Conservation (phyloP, 37 sponge, comb jelly and placozoan genomes). For the Corticium candelabrum region DNA sequence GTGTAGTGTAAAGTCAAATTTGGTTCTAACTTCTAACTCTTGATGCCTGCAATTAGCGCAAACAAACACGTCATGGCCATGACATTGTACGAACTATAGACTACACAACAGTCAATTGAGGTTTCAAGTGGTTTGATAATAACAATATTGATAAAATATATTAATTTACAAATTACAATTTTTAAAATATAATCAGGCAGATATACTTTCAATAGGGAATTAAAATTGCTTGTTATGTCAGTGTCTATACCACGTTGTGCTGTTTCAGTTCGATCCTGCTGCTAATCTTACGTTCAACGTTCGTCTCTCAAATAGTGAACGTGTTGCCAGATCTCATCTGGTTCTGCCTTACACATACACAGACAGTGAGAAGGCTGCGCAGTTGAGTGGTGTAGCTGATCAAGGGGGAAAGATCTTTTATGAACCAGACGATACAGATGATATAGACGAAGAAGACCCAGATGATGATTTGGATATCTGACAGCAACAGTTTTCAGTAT, state of each 20-base stretch:
- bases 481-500: too few relatives aligned
- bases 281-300: slow-evolving; percentile 74
- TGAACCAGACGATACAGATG: slow-evolving; percentile 64
- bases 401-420: slow-evolving; percentile 45
- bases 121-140: slow-evolving; percentile 18
- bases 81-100: too few relatives aligned
- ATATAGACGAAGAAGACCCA: slow-evolving; percentile 71
- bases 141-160: not conserved
- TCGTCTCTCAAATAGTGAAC: slow-evolving; percentile 39
- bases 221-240: too few relatives aligned
- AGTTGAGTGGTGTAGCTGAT: not conserved
- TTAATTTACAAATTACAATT: too few relatives aligned
- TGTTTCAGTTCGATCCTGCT: slow-evolving; percentile 33
- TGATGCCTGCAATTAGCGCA: too few relatives aligned
- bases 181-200: too few relatives aligned
- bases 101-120: too few relatives aligned
- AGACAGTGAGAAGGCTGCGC: slow-evolving; percentile 2
- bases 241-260: not conserved
- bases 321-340: slow-evolving; percentile 38
- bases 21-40: too few relatives aligned
- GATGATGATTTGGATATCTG: slow-evolving; percentile 76
- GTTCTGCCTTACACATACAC: slow-evolving; percentile 47
- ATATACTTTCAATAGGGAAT: too few relatives aligned
- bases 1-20: too few relatives aligned
- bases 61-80: too few relatives aligned